These are phyloP conservation scores for Siderastrea siderea DNA, from an alignment of 92 coral and sea anemone genomes.

Conservation along the genomic window DNA sequence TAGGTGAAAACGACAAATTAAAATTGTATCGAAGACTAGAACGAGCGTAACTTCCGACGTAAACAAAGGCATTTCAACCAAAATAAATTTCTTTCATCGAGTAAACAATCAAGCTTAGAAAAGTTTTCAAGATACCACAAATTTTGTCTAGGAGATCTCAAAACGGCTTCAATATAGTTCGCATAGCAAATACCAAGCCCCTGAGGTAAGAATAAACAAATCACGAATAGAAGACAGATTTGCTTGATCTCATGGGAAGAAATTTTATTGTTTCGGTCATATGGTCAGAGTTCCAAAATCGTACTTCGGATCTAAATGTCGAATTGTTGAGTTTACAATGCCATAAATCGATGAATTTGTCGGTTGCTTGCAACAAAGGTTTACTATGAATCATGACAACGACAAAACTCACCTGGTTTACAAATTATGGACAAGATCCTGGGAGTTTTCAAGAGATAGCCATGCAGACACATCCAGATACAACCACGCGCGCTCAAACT, in stretches of 20 bases:
- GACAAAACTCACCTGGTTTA: background rate
- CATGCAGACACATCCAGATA: background rate
- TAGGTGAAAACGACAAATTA: background rate
- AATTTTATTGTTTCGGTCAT: background rate
- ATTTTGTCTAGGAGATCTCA: background rate
- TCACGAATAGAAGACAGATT: background rate
- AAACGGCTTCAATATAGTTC: background rate
- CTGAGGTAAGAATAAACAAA: background rate
- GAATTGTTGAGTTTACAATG: background rate
- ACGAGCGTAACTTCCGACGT: constrained; percentile 17
- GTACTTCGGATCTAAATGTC: background rate
- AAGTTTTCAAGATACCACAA: background rate
- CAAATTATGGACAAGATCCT: too few species aligned
- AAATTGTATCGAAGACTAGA: background rate
- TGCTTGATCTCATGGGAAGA: too few species aligned
- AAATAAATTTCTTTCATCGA: background rate
- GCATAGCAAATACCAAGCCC: background rate
- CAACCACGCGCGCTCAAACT: constrained; percentile 5
- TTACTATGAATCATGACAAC: background rate
- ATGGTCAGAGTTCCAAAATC: background rate
- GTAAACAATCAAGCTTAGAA: background rate
- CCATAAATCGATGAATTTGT: constrained; percentile 3
- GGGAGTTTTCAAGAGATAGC: background rate
- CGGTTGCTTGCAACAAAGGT: background rate
- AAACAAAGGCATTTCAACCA: constrained; percentile 11